Percentiles rank a stretch among this genome's conserved stretches.
These are phyloP conservation scores for Rutilus rutilus DNA, from an alignment of 2,113 vertebrate species.

Conservation along the genomic window DNA sequence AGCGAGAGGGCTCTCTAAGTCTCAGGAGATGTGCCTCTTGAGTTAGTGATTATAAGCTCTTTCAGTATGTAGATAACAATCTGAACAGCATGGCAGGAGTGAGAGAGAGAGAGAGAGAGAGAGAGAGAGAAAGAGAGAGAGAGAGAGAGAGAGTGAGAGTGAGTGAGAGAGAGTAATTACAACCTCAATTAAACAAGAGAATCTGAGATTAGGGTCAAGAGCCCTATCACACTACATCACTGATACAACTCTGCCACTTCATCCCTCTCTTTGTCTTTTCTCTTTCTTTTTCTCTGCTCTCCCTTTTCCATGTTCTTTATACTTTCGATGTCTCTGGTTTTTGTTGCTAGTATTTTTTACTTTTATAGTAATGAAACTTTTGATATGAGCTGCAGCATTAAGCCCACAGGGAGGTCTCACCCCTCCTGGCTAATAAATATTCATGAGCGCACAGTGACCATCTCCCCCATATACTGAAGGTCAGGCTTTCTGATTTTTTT, in stretches of 20 bases:
- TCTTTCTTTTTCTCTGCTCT: slow-evolving; percentile 4
- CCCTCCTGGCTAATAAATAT: slow-evolving; percentile 37
- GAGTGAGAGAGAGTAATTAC: slow-evolving; percentile 49
- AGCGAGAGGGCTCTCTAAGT: slow-evolving; percentile 1
- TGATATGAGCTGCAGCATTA: slow-evolving; percentile 44
- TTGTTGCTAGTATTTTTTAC: slow-evolving; percentile 39
- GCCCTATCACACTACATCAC: slow-evolving; percentile 52
- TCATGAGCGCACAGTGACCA: slow-evolving; percentile 42
- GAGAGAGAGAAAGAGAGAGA: slow-evolving; percentile 29
- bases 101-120: slow-evolving; percentile 37
- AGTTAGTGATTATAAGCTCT: slow-evolving; percentile 62
- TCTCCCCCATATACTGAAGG: slow-evolving; percentile 47
- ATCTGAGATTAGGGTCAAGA: slow-evolving; percentile 60
- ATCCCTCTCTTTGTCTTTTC: slow-evolving; percentile 28
- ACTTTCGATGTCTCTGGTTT: neutral
- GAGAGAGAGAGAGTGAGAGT: slow-evolving; percentile 21
- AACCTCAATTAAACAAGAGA: slow-evolving; percentile 61
- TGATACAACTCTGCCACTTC: slow-evolving; percentile 46
- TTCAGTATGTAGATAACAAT: slow-evolving; percentile 59
- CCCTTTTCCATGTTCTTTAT: neutral
- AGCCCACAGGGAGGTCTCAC: slow-evolving; percentile 17
- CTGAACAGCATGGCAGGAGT: slow-evolving; percentile 48
- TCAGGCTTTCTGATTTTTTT: slow-evolving; percentile 13
- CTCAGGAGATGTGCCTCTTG: slow-evolving; percentile 50
- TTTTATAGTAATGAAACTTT: slow-evolving; percentile 40